Base-by-base conservation (phyloP, 2,113 vertebrate genomes). In the Orycteropus afer region DNA sequence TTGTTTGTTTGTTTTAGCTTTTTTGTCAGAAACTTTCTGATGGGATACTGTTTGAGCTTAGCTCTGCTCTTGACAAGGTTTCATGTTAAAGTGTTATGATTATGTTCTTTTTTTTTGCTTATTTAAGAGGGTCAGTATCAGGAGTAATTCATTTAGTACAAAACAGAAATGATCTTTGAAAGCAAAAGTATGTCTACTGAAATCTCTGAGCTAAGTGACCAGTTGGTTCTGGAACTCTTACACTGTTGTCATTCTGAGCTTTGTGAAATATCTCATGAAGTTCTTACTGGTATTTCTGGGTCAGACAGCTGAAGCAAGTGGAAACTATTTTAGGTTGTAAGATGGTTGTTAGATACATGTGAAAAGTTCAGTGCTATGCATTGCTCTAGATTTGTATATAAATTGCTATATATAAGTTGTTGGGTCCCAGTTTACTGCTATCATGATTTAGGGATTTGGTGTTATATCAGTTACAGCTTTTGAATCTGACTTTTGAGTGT, bases 11-110 rank as follows among this genome's bases (percentile, higher is more conserved):
- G 61, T 65, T 65, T 65, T 65, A 32, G 61, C 13, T 63, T 80
- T 63, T 55, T 95, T 67, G 23, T 55, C 91, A 76, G 91, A 94
- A 79, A 74, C 97, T 80, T 95, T 93, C 89, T 55, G 32, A 69
- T 23, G 74, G 47, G 49, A 5, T 57, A 2, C 95, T 91, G 42
- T 92, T 86, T 77, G 80, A 94, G 49, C 85, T 94, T 74, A 85
- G 83, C 86, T 55, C 90, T 84, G 89, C 42, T 91, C 59, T 34
- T 34, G 34, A 34, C 65, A 79, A 78, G 73, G 3, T 57, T 86
- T 0, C 15, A 0, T 89, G 53, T 79, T 76, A 29, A 89, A 63
- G 32, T 25, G 11, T 40, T 45, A 59, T 69, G 13, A 67, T 67
- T 47, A 63, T 45, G 79, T 96, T 92, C 6, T 15, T 47, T 51